Evolutionary conservation across 2,113 vertebrate genomes (phyloP).

Genomic region (Patagioenas fasciata): DNA sequence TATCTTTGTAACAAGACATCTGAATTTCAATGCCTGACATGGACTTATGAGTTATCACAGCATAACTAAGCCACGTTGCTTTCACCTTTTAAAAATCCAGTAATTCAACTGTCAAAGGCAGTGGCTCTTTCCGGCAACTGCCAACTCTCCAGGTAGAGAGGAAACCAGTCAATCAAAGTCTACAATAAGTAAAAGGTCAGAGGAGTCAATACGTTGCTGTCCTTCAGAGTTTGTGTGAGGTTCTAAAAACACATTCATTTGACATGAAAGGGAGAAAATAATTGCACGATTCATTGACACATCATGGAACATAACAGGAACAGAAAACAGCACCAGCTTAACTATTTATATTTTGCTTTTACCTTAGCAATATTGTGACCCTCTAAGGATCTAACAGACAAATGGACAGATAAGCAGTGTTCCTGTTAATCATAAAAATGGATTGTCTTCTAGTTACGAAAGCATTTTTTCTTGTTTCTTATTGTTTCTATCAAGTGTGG

Average conservation of each 20-base stretch:
- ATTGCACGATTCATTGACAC: background rate
- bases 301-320: background rate
- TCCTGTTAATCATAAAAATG: background rate
- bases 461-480: background rate
- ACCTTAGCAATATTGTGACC: background rate
- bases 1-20: background rate
- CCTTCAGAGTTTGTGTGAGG: slow-evolving; percentile 8
- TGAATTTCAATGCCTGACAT: background rate
- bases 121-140: slow-evolving; percentile 12
- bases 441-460: background rate
- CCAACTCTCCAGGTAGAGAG: background rate
- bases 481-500: background rate
- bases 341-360: background rate
- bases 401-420: fast-evolving
- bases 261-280: slow-evolving; percentile 3
- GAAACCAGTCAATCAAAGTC: slow-evolving; percentile 28
- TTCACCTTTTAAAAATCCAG: slow-evolving; percentile 51
- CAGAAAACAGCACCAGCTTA: background rate
- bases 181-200: slow-evolving; percentile 39
- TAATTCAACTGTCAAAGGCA: background rate
- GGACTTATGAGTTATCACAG: background rate
- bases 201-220: background rate
- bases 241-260: slow-evolving; percentile 10
- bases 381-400: background rate
- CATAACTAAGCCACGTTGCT: background rate